Percentiles rank a stretch among this genome's conserved stretches.
phyloP scores from a whole-genome alignment of 1,140 invertebrate species.

The Portunus trituberculatus region DNA sequence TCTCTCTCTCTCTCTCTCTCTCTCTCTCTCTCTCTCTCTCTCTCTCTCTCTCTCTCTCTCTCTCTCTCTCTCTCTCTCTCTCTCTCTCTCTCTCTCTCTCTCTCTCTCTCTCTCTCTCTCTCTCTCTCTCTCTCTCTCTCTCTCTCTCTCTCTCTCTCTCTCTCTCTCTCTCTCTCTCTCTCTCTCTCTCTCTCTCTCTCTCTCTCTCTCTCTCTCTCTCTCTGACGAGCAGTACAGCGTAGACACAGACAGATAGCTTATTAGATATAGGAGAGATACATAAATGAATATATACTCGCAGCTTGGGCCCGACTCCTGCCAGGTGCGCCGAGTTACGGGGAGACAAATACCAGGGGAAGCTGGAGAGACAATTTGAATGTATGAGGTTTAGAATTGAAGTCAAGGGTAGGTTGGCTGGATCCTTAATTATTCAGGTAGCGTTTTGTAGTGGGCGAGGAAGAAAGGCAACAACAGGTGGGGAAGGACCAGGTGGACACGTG shows the following conservation, averaged over 20 bases:
- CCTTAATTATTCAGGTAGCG: neutral
- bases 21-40: constrained; percentile 15
- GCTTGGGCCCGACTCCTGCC: neutral
- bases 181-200: too few species aligned
- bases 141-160: too few species aligned
- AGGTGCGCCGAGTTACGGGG: neutral
- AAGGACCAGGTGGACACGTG: neutral
- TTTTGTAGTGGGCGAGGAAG: neutral
- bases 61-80: neutral
- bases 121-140: neutral
- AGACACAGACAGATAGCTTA: neutral
- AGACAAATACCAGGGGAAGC: neutral
- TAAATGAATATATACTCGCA: neutral
- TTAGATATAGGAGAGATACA: neutral
- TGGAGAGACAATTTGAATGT: neutral
- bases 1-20: neutral
- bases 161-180: too few species aligned
- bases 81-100: constrained; percentile 28
- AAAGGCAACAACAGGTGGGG: neutral
- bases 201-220: too few species aligned
- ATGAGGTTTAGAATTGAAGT: neutral
- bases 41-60: neutral
- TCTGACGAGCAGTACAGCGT: neutral
- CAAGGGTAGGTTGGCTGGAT: neutral
- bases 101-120: neutral